A percentile compares a stretch with the other conserved stretches of the same genome.
phyloP scores from a whole-genome alignment of 2,797 vertebrate species.

The Gallinago solitaria region DNA sequence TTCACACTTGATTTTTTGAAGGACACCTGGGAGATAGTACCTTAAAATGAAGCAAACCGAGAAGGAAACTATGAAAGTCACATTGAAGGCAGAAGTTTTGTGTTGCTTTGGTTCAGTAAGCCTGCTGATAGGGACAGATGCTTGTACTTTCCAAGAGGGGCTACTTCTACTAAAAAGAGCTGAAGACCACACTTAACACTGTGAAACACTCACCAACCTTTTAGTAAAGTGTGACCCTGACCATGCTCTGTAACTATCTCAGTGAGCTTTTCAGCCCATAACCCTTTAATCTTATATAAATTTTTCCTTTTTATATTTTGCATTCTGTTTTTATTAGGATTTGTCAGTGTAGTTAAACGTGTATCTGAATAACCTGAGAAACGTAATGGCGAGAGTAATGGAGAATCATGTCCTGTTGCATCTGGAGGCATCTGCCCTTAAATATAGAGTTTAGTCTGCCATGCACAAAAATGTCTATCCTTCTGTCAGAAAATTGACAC shows the following conservation, averaged over 20 bases:
- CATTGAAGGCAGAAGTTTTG: neutral
- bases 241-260: neutral
- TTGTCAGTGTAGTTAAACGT: neutral
- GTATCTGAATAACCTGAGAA: neutral
- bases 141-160: neutral
- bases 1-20: neutral
- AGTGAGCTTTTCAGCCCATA: neutral
- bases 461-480: fast-evolving
- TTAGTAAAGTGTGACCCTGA: neutral
- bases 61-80: neutral
- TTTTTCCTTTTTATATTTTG: neutral
- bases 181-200: neutral
- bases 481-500: neutral
- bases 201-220: neutral
- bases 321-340: neutral
- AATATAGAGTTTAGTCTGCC: neutral
- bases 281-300: neutral
- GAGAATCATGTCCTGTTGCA: neutral
- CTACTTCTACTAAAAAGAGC: neutral
- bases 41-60: neutral
- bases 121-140: neutral
- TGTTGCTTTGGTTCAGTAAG: neutral
- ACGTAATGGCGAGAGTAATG: neutral
- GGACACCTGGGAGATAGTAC: neutral
- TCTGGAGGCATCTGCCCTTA: neutral